phyloP scores from a whole-genome alignment of 2,797 vertebrate genomes.

The Micrastur ruficollis region DNA sequence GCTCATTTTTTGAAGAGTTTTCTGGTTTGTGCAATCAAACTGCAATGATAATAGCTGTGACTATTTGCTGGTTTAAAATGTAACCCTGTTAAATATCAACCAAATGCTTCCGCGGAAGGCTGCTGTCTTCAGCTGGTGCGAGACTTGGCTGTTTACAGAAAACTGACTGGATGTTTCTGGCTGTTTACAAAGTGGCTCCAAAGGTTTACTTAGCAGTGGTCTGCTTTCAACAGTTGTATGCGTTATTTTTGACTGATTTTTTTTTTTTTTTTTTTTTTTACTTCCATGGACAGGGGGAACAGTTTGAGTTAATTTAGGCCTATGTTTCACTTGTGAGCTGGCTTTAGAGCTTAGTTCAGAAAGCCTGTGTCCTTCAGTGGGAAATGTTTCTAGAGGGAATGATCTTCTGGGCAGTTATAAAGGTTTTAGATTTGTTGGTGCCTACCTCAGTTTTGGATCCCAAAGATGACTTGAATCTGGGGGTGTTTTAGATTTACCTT shows the following conservation, averaged over 20 bases:
- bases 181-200: constrained; percentile 61
- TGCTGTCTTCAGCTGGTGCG: background rate
- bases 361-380: background rate
- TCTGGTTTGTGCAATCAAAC: background rate
- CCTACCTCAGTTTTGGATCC: background rate
- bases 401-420: background rate
- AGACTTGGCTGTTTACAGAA: constrained; percentile 60
- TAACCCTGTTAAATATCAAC: constrained; percentile 38
- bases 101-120: background rate
- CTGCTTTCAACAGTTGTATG: constrained; percentile 23
- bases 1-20: background rate
- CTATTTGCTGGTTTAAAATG: background rate
- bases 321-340: background rate
- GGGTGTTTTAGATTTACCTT: background rate
- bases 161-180: constrained; percentile 41
- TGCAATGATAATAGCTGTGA: background rate
- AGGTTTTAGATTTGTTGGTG: background rate
- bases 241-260: background rate
- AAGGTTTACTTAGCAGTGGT: constrained; percentile 59
- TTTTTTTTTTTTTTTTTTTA: background rate
- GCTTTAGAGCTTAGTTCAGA: background rate
- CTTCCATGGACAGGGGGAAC: background rate
- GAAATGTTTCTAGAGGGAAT: background rate
- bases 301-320: background rate
- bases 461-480: background rate